phyloP scores from a whole-genome alignment of 2,113 vertebrate species.

The Danionella cerebrum region DNA sequence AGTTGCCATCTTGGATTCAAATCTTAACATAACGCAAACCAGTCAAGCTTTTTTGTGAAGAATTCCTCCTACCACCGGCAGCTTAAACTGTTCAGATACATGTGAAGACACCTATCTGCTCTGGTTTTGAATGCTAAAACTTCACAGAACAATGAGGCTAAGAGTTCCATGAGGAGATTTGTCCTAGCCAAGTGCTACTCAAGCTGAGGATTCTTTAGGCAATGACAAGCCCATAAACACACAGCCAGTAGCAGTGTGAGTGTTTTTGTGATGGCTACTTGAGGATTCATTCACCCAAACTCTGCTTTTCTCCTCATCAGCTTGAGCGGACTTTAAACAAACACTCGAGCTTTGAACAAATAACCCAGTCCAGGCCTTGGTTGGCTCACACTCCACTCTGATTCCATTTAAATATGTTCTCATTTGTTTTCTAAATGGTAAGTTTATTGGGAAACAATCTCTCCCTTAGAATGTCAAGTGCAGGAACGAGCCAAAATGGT shows the following conservation, averaged over 20 bases:
- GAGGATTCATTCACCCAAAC: slow-evolving; percentile 33
- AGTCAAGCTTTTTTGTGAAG: too few species aligned
- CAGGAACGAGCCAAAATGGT: slow-evolving; percentile 49
- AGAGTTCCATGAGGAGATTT: background rate
- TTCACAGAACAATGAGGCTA: background rate
- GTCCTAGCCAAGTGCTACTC: background rate
- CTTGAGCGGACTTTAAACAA: slow-evolving; percentile 43
- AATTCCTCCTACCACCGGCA: too few species aligned
- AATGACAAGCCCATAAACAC: slow-evolving; percentile 6
- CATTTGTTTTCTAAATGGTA: slow-evolving; percentile 77
- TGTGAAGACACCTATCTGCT: background rate
- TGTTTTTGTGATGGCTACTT: slow-evolving; percentile 35
- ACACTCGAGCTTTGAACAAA: slow-evolving; percentile 45
- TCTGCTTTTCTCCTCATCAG: slow-evolving; percentile 3
- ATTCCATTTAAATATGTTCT: slow-evolving; percentile 65
- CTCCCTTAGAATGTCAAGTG: slow-evolving; percentile 86
- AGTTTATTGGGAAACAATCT: slow-evolving; percentile 77
- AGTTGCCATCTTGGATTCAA: slow-evolving; percentile 84
- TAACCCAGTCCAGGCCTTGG: slow-evolving; percentile 52
- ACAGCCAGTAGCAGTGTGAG: slow-evolving; percentile 6
- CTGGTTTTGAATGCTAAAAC: background rate
- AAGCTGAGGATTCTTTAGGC: background rate
- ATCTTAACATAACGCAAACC: slow-evolving; percentile 75
- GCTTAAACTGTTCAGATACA: background rate
- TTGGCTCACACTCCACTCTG: slow-evolving; percentile 64